Evolutionary conservation across 2,113 vertebrate genomes (phyloP).

Genomic region (Rynchops niger): DNA sequence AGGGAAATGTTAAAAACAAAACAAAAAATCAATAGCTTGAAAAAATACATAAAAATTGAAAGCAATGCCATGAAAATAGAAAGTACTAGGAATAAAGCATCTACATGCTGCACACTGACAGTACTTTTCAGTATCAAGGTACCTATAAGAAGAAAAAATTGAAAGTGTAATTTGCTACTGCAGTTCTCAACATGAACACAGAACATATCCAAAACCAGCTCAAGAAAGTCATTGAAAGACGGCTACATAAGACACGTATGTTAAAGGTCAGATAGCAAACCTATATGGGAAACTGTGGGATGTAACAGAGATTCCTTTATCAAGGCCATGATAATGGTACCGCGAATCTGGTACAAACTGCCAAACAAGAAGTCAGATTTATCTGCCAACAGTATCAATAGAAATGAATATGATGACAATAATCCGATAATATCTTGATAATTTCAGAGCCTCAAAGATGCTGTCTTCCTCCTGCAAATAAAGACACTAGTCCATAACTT

Average conservation of each 20-base stretch:
- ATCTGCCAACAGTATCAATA: neutral
- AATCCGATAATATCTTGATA: neutral
- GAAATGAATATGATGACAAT: neutral
- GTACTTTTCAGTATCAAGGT: neutral
- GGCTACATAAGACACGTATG: neutral
- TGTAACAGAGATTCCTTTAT: neutral
- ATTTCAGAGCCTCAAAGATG: neutral
- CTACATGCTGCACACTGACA: neutral
- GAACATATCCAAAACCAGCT: neutral
- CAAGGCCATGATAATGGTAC: neutral
- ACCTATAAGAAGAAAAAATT: neutral
- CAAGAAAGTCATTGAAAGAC: neutral
- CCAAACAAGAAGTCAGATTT: neutral
- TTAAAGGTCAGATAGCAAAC: neutral
- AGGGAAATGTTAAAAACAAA: conserved; percentile 38
- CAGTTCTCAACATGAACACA: neutral
- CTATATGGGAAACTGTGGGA: neutral
- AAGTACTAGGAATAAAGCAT: neutral
- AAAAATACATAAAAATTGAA: conserved; percentile 11
- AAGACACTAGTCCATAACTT: neutral
- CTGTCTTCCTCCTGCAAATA: neutral
- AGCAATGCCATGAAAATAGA: neutral
- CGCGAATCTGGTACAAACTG: neutral
- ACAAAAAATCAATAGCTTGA: conserved; percentile 6
- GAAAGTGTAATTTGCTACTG: neutral